Evolutionary conservation across 2,797 vertebrate species (phyloP).

Genomic region (Syndactyla subalaris): DNA sequence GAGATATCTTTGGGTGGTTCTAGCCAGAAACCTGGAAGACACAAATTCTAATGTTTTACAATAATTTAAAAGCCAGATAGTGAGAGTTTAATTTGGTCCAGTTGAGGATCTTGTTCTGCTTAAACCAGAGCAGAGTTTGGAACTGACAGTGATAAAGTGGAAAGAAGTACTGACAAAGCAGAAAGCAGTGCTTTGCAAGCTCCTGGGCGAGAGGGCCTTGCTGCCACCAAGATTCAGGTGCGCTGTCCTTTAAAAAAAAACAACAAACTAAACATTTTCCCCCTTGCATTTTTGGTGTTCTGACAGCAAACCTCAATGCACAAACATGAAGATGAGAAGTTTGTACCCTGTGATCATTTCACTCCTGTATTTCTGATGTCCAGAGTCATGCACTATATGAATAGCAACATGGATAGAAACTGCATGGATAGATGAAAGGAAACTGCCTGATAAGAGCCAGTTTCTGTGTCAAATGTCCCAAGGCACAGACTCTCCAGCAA

Average conservation of each 20-base stretch:
- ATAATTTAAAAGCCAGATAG: not conserved
- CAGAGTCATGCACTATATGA: not conserved
- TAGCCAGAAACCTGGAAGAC: not conserved
- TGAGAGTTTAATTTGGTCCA: not conserved
- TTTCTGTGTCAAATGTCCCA: not conserved
- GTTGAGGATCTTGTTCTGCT: not conserved
- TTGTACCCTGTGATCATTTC: not conserved
- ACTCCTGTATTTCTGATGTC: not conserved
- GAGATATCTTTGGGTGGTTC: not conserved
- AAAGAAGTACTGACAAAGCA: not conserved
- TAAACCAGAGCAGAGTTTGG: not conserved
- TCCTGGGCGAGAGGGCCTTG: not conserved
- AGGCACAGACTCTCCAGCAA: not conserved
- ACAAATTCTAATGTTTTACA: not conserved
- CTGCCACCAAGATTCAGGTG: not conserved
- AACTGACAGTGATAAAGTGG: not conserved
- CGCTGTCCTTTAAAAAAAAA: not conserved
- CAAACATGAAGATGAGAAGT: not conserved
- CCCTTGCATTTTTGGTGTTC: not conserved
- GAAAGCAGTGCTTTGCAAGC: not conserved
- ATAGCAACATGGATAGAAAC: not conserved
- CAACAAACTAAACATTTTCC: not conserved
- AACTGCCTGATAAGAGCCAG: not conserved
- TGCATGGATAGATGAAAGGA: not conserved
- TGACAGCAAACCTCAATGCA: not conserved